Evolutionary conservation across 2,113 vertebrate genomes (phyloP).

Genomic region (Nettapus auritus): DNA sequence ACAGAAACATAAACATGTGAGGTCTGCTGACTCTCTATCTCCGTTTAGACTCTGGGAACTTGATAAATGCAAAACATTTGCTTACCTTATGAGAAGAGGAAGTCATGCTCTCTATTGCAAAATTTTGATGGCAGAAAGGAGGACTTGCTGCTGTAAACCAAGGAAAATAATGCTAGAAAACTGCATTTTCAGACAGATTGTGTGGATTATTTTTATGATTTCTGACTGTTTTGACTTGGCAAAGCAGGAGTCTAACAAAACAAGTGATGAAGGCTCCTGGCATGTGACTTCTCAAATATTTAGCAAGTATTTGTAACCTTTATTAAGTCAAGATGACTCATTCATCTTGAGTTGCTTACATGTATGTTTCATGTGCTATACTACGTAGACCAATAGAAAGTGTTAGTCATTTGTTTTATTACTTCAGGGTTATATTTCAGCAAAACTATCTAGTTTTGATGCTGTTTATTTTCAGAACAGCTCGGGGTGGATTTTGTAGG

Average conservation of each 20-base stretch:
- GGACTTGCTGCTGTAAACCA: slow-evolving; percentile 19
- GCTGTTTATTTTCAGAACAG: slow-evolving; percentile 48
- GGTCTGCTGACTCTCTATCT: slow-evolving; percentile 58
- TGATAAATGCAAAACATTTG: slow-evolving; percentile 71
- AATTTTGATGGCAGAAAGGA: slow-evolving; percentile 8
- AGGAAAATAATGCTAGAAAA: slow-evolving; percentile 25
- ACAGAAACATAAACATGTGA: slow-evolving; percentile 67
- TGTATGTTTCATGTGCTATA: slow-evolving; percentile 19
- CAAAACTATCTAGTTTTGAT: background rate
- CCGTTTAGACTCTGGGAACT: slow-evolving; percentile 63
- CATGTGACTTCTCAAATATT: slow-evolving; percentile 55
- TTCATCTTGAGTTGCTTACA: slow-evolving; percentile 55
- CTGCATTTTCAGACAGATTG: slow-evolving; percentile 51
- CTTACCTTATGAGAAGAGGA: slow-evolving; percentile 64
- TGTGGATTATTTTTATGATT: slow-evolving; percentile 62
- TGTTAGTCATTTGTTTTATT: slow-evolving; percentile 51
- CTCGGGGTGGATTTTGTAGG: background rate
- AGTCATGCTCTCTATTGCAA: slow-evolving; percentile 39
- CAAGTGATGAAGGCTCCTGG: slow-evolving; percentile 62
- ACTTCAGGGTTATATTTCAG: slow-evolving; percentile 15
- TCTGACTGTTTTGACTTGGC: slow-evolving; percentile 57
- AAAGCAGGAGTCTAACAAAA: slow-evolving; percentile 59
- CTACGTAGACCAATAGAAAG: slow-evolving; percentile 46
- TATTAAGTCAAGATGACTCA: slow-evolving; percentile 66
- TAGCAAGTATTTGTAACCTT: slow-evolving; percentile 61